Conservation (phyloP, 2,797 vertebrate genomes). For the Numenius phaeopus region DNA sequence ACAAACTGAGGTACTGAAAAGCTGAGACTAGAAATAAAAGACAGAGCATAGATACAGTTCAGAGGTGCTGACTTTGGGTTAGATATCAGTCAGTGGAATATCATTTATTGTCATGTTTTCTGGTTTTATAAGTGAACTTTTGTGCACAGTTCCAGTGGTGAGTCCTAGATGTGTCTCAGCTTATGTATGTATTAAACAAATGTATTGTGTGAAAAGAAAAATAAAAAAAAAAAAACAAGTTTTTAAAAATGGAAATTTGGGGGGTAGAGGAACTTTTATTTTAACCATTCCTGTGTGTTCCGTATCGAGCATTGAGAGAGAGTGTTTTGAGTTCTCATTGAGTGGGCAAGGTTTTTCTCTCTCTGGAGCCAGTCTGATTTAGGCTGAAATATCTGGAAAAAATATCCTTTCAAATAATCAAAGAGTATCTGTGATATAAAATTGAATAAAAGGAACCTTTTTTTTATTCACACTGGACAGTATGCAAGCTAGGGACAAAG, state of each 20-base stretch:
- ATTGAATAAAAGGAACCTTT: neutral
- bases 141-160: neutral
- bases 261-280: neutral
- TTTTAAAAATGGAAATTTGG: neutral
- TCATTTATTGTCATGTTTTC: neutral
- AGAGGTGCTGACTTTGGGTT: neutral
- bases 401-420: neutral
- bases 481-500: neutral
- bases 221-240: neutral
- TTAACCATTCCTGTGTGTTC: neutral
- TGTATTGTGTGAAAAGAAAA: neutral
- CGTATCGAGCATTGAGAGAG: neutral
- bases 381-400: neutral
- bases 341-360: neutral
- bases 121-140: neutral
- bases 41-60: neutral
- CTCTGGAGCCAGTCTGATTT: neutral
- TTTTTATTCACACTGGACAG: neutral
- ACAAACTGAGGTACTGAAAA: neutral
- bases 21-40: neutral
- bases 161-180: neutral
- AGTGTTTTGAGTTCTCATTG: neutral
- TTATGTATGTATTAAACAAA: neutral
- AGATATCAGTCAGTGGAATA: neutral
- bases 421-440: neutral